These are phyloP conservation scores for Phanerotoma sp. DNA, from an alignment of 2,888 invertebrate genomes.

Conservation along the genomic window DNA sequence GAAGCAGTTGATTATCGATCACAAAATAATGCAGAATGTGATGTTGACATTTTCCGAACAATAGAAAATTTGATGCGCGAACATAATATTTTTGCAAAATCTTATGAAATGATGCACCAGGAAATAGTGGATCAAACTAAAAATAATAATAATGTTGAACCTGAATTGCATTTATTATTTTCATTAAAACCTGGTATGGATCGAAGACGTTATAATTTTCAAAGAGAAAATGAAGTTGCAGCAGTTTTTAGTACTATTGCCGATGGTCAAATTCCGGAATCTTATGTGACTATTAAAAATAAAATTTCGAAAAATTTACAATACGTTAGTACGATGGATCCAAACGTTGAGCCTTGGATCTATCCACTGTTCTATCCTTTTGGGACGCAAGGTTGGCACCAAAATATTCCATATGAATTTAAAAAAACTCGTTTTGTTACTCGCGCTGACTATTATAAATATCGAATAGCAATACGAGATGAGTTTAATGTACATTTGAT, in stretches of 20 bases:
- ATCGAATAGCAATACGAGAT: neutral
- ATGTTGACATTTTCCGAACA: neutral
- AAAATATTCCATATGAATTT: constrained; percentile 12
- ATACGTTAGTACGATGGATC: constrained; percentile 29
- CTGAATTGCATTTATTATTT: constrained; percentile 1
- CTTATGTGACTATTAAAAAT: constrained; percentile 30
- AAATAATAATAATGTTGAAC: neutral
- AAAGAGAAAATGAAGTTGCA: constrained; percentile 12
- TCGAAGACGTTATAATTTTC: constrained; percentile 5
- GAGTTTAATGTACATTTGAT: constrained; percentile 3
- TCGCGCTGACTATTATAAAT: neutral
- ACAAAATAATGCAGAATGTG: neutral
- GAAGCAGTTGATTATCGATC: neutral
- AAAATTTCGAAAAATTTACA: constrained; percentile 27
- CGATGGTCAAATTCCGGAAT: constrained; percentile 31
- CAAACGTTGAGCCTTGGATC: constrained; percentile 31
- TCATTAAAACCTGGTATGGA: neutral
- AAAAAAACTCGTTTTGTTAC: constrained; percentile 5
- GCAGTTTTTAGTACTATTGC: constrained; percentile 29
- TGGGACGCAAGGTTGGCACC: constrained; percentile 27
- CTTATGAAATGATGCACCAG: constrained; percentile 8
- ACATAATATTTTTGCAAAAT: constrained; percentile 18
- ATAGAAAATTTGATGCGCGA: constrained; percentile 14
- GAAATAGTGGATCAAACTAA: constrained; percentile 9
- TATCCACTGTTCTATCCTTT: constrained; percentile 30